These are phyloP conservation scores for Neodiprion pinetum DNA, from an alignment of 1,140 invertebrate genomes.

Conservation along the genomic window DNA sequence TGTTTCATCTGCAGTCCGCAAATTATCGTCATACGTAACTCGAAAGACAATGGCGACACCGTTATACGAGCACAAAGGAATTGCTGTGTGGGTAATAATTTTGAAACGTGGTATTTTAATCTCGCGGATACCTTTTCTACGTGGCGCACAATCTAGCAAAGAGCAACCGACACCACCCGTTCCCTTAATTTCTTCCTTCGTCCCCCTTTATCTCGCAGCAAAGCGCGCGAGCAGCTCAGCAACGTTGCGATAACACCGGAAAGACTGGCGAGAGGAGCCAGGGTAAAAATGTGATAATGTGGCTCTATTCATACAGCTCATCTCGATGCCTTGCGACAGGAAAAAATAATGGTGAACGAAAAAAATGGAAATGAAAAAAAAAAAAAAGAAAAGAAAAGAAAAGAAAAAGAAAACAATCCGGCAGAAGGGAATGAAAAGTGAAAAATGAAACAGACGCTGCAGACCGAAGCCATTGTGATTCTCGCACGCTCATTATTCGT, in stretches of 20 bases:
- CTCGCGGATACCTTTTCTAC: background rate
- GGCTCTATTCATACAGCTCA: background rate
- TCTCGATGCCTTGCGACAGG: too few species aligned
- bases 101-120: conserved; percentile 8
- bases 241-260: background rate
- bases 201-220: background rate
- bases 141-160: background rate
- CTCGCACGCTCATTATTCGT: background rate
- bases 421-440: background rate
- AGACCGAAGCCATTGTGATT: background rate
- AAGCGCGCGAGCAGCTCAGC: background rate
- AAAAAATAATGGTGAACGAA: background rate
- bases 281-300: background rate
- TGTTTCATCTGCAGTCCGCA: background rate
- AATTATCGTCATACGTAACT: background rate
- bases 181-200: too few species aligned
- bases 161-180: background rate
- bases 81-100: background rate
- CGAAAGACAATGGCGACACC: background rate
- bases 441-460: background rate
- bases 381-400: too few species aligned
- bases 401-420: too few species aligned
- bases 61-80: too few species aligned
- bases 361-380: background rate
- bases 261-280: background rate